Evolutionary conservation across 1,140 invertebrate species (phyloP).

Genomic region (Leptoteleia sp.): DNA sequence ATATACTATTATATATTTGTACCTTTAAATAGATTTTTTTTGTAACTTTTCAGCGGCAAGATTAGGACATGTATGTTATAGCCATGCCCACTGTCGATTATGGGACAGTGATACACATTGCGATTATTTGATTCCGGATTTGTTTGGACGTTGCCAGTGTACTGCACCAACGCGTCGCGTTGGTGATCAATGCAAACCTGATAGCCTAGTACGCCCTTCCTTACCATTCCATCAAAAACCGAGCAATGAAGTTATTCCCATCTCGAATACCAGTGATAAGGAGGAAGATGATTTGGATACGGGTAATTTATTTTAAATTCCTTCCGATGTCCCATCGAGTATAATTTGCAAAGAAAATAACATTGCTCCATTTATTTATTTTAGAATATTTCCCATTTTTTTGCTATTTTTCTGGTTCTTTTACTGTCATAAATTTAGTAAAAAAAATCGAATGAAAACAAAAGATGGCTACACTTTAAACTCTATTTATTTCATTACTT

Average conservation of each 20-base stretch:
- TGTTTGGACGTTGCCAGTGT: conserved; percentile 93
- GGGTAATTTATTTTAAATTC: conserved; percentile 46
- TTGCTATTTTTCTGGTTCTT: too few relatives aligned
- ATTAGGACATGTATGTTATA: conserved; percentile 93
- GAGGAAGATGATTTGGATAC: conserved; percentile 64
- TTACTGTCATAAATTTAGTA: too few relatives aligned
- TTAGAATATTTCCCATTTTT: too few relatives aligned
- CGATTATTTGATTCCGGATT: conserved; percentile 92
- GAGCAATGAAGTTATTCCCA: conserved; percentile 26
- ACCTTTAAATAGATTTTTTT: too few relatives aligned
- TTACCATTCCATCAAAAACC: conserved; percentile 57
- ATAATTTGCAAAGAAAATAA: too few relatives aligned
- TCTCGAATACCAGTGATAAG: conserved; percentile 17
- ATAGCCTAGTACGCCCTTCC: conserved; percentile 73
- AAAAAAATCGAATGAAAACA: too few relatives aligned
- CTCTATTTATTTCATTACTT: too few relatives aligned
- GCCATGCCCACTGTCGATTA: conserved; percentile 91
- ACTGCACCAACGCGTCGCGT: conserved; percentile 85
- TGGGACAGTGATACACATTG: conserved; percentile 91
- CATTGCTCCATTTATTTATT: too few relatives aligned
- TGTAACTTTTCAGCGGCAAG: conserved; percentile 91
- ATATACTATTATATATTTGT: too few relatives aligned
- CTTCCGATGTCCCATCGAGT: too few relatives aligned
- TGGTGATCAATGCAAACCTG: conserved; percentile 82
- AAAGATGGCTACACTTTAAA: too few relatives aligned